Evolutionary conservation across 2,888 invertebrate genomes (phyloP).

Genomic region (Acleris sparsana): DNA sequence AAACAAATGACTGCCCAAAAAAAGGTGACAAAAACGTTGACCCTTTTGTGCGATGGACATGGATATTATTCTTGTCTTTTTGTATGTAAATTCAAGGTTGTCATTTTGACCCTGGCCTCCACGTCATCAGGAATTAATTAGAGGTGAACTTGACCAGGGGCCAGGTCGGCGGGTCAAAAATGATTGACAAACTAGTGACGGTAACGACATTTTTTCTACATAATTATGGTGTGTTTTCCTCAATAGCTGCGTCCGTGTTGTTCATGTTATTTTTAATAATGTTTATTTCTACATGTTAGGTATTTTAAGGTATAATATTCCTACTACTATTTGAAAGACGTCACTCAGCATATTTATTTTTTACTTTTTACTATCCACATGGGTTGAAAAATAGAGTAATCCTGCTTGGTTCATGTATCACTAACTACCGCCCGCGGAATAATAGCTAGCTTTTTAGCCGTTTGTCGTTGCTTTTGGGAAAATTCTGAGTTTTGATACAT

Average conservation of each 20-base stretch:
- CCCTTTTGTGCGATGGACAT: constrained; percentile 53
- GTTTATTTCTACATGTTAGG: neutral
- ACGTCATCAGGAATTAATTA: constrained; percentile 72
- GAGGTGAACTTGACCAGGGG: constrained; percentile 77
- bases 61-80: constrained; percentile 70
- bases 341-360: neutral
- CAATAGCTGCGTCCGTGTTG: constrained; percentile 17
- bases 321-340: neutral
- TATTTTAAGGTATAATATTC: neutral
- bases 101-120: constrained; percentile 55
- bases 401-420: too few species aligned
- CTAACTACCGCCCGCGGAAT: too few species aligned
- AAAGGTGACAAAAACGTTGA: constrained; percentile 65
- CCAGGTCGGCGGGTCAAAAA: constrained; percentile 57
- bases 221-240: constrained; percentile 41
- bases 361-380: too few species aligned
- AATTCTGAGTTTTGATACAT: too few species aligned
- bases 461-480: too few species aligned
- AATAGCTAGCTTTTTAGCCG: too few species aligned
- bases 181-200: constrained; percentile 66
- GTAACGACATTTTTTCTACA: constrained; percentile 55
- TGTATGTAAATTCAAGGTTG: constrained; percentile 72
- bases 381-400: too few species aligned
- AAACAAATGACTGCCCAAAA: constrained; percentile 34
- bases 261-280: constrained; percentile 3